These are phyloP conservation scores for Acanthoscelides obtectus DNA, from an alignment of 2,888 invertebrate species.

Conservation along the genomic window DNA sequence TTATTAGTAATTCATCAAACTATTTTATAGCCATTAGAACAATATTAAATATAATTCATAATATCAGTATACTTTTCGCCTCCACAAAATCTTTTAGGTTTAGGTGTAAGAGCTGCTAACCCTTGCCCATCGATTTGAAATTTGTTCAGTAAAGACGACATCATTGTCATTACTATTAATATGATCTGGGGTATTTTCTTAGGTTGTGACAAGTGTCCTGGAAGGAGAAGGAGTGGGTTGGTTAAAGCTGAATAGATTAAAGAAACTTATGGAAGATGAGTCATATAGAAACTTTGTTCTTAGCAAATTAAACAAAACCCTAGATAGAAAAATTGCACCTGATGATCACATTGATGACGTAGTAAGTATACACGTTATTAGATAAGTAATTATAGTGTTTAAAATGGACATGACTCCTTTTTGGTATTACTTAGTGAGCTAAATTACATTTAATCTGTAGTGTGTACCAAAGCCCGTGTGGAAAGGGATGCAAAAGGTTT, in stretches of 20 bases:
- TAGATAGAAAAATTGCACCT: slow-evolving; percentile 88
- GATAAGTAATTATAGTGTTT: no score
- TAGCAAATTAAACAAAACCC: slow-evolving; percentile 88
- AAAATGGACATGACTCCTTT: no score
- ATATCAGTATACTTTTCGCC: no score
- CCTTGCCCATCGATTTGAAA: no score
- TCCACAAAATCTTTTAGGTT: no score
- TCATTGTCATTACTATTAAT: no score
- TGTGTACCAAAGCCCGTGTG: slow-evolving; percentile 86
- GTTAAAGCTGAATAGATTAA: slow-evolving; percentile 87
- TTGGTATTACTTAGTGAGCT: neutral
- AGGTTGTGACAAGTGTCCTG: slow-evolving; percentile 76
- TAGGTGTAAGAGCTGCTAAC: no score
- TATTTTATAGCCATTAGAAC: no score
- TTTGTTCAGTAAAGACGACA: no score
- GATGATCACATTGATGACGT: slow-evolving; percentile 98
- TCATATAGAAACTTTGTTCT: slow-evolving; percentile 94
- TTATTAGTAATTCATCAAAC: no score
- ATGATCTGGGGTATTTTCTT: no score
- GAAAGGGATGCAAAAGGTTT: slow-evolving; percentile 93
- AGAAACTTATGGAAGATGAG: slow-evolving; percentile 98
- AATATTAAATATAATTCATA: no score
- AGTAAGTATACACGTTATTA: slow-evolving; percentile 65
- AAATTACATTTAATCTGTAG: slow-evolving; percentile 48
- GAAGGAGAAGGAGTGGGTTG: slow-evolving; percentile 95